These are phyloP conservation scores for Chaetodon auriga DNA, from an alignment of 2,113 vertebrate species.

Conservation along the genomic window DNA sequence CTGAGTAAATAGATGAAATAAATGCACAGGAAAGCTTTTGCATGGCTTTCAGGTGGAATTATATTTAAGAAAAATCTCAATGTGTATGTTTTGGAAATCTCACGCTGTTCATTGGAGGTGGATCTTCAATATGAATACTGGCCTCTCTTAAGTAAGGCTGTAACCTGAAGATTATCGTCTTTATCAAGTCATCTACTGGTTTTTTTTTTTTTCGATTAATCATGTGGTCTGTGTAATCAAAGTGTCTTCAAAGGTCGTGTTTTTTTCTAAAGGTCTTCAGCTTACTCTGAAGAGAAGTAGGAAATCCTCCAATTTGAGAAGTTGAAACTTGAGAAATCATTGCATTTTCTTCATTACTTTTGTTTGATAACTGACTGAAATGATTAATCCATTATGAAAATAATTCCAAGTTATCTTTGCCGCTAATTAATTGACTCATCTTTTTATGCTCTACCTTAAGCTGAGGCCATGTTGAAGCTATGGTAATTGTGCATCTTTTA, in stretches of 20 bases:
- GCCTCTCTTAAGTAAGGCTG: not conserved
- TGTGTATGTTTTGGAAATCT: not conserved
- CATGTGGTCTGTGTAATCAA: not conserved
- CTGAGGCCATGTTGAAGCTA: not conserved
- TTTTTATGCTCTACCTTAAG: not conserved
- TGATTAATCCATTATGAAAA: not conserved
- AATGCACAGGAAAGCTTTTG: not conserved
- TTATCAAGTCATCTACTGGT: not conserved
- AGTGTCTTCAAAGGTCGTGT: not conserved
- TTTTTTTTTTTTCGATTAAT: not conserved
- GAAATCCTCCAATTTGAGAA: not conserved
- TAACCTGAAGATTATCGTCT: not conserved
- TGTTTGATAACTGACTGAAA: not conserved
- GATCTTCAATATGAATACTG: not conserved
- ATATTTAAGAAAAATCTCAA: not conserved
- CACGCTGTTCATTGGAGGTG: not conserved
- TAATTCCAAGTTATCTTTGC: not conserved
- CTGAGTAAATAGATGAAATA: not conserved
- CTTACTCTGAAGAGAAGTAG: not conserved
- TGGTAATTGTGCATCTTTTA: not conserved
- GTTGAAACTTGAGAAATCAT: not conserved
- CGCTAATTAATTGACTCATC: not conserved
- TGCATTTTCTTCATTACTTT: too few relatives aligned
- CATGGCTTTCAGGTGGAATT: conserved; percentile 2
- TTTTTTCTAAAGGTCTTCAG: not conserved